Percentiles rank a stretch among this genome's conserved stretches.
phyloP scores from a whole-genome alignment of 2,797 vertebrate species.

The Enteromius trimaculatus region DNA sequence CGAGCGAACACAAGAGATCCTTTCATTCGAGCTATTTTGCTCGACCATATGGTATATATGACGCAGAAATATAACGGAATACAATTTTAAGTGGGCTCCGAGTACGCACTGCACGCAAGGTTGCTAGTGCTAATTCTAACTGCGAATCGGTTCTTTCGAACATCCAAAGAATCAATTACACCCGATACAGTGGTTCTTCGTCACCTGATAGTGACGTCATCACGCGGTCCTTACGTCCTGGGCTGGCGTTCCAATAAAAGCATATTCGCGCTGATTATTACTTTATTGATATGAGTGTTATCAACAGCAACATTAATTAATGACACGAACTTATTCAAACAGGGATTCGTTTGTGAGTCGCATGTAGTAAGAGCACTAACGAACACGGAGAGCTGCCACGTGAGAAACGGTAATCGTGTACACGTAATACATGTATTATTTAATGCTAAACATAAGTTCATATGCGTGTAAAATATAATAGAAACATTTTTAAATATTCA shows the following conservation, averaged over 20 bases:
- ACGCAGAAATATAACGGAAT: neutral
- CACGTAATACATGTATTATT: neutral
- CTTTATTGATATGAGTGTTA: neutral
- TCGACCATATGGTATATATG: neutral
- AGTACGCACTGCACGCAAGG: too few relatives aligned
- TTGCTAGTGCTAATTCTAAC: neutral
- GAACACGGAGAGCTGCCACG: conserved; percentile 38
- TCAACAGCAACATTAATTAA: neutral
- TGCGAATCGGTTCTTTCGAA: neutral
- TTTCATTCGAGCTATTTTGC: neutral
- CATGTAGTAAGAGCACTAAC: neutral
- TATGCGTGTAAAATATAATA: neutral
- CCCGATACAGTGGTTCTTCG: neutral
- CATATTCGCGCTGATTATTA: neutral
- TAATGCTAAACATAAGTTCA: neutral
- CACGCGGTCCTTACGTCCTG: neutral
- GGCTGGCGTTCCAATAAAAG: neutral
- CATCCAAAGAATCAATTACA: neutral
- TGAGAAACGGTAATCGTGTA: neutral
- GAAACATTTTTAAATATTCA: neutral
- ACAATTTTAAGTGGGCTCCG: too few relatives aligned
- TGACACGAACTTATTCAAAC: neutral
- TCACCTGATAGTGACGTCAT: neutral
- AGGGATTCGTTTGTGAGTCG: neutral
- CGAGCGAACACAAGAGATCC: neutral